These are phyloP conservation scores for Phrynocephalus vlangalii DNA, from an alignment of 2,797 vertebrate species.

Conservation along the genomic window DNA sequence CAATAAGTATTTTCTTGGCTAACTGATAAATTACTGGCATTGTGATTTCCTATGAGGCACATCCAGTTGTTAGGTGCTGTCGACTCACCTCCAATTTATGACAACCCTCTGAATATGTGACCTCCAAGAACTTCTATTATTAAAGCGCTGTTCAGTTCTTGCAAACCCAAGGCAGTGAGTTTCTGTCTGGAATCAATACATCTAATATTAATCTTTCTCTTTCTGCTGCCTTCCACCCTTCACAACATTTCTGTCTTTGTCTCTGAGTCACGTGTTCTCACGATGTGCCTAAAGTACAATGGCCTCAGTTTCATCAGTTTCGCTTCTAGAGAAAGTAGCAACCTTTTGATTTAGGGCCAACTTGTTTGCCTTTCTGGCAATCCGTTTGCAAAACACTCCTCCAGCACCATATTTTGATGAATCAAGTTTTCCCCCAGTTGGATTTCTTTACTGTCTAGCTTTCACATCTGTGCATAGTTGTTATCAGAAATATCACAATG, in stretches of 20 bases:
- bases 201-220: not conserved
- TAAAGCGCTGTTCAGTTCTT: not conserved
- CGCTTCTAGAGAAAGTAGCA: not conserved
- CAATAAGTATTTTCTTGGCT: too few species aligned
- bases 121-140: not conserved
- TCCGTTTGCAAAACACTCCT: not conserved
- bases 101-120: not conserved
- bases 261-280: not conserved
- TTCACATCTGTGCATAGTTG: too few species aligned
- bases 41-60: too few species aligned
- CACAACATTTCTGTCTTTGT: not conserved
- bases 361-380: not conserved
- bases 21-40: too few species aligned
- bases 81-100: not conserved
- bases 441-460: too few species aligned
- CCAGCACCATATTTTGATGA: too few species aligned
- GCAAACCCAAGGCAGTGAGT: not conserved
- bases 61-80: not conserved
- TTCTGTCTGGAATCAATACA: not conserved
- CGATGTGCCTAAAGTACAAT: not conserved
- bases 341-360: not conserved
- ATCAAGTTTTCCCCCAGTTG: too few species aligned
- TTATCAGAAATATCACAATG: too few species aligned
- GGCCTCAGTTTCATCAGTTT: not conserved
- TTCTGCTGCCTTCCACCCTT: not conserved